Base-by-base conservation (phyloP, 1,140 invertebrate species). In the Vollenhovia emeryi region DNA sequence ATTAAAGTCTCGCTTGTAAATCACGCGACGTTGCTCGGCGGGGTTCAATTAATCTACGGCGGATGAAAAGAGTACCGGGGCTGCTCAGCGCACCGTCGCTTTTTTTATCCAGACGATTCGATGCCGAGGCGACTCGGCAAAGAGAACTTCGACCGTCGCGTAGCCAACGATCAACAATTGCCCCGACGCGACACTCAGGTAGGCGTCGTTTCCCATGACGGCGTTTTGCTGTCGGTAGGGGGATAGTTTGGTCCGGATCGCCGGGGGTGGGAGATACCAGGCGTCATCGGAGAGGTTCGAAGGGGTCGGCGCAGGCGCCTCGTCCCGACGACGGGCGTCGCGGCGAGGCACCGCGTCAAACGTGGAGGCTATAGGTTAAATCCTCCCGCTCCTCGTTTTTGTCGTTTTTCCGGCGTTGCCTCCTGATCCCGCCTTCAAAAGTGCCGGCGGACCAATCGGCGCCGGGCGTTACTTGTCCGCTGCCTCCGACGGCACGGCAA, bases 361-460 rank as follows among this genome's bases (percentile, higher is more conserved):
- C 94, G 93, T 95, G 91, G 91, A 91, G 88, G 93, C 94, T 95
- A 95, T 95, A 95, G 94, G 94, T 95, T 95, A 95, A 95, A 95
- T 95, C 94, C 94, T 94, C 91, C 86, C 92, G 88, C 90, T 92
- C 85, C 86, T 85, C 87, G 91, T 94, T 94, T 94, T 94, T 94
- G 91, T 94, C 92, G 92, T 94, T 94, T 94, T 94, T 94, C 92
- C 92, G 92, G 89, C 89, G 91, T 91, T 94, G 94, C 92, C 93
- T 94, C 94, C 94, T 95, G 94, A 95, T 95, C 94, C 94, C 94
- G 94, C 94, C 94, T 95, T 95, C 94, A 94, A 94, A 94, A 94
- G 92, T 94, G 92, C 88, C 88, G 75, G 79, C 86, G 90, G 93
- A 94, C 94, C 94, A 95, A 94, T 95, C 93, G 89, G 87, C 87